Evolutionary conservation across 1,140 invertebrate genomes (phyloP).

Genomic region (Triops cancriformis): DNA sequence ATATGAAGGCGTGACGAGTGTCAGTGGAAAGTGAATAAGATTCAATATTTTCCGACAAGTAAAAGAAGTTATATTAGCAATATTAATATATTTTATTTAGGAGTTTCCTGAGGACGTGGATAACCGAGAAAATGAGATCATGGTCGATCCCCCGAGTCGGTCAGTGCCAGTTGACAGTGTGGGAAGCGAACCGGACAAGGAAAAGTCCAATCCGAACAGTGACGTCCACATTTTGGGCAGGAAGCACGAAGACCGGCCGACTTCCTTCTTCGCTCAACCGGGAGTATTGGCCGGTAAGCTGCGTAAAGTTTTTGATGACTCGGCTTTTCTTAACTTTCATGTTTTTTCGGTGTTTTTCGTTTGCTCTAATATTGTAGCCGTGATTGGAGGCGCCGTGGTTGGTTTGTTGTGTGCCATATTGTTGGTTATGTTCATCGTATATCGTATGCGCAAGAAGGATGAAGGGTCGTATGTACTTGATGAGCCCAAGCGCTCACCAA

Average conservation of each 20-base stretch:
- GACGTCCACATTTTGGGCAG: constrained; percentile 32
- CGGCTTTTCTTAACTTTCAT: not conserved
- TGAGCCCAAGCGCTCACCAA: constrained; percentile 87
- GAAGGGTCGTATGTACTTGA: constrained; percentile 97
- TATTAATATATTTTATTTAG: not conserved
- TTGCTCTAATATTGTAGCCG: constrained; percentile 59
- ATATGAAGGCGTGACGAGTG: not conserved
- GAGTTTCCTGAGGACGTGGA: not conserved
- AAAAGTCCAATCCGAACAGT: not conserved
- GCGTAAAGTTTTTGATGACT: not conserved
- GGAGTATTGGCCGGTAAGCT: constrained; percentile 80
- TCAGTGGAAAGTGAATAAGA: not conserved
- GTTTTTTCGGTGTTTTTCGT: not conserved
- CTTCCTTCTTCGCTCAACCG: constrained; percentile 87
- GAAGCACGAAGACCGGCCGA: constrained; percentile 59
- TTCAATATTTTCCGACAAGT: too few species aligned
- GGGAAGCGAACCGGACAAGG: not conserved
- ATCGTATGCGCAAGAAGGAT: constrained; percentile 99
- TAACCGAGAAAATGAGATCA: not conserved
- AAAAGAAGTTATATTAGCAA: not conserved
- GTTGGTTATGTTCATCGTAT: constrained; percentile 98
- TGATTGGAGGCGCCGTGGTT: constrained; percentile 95
- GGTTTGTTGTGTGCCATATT: constrained; percentile 93
- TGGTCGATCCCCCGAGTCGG: not conserved
- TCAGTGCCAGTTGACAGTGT: not conserved